These are phyloP conservation scores for Crambe crambe DNA, from an alignment of 37 sponge, comb jelly and placozoan genomes.

Conservation along the genomic window DNA sequence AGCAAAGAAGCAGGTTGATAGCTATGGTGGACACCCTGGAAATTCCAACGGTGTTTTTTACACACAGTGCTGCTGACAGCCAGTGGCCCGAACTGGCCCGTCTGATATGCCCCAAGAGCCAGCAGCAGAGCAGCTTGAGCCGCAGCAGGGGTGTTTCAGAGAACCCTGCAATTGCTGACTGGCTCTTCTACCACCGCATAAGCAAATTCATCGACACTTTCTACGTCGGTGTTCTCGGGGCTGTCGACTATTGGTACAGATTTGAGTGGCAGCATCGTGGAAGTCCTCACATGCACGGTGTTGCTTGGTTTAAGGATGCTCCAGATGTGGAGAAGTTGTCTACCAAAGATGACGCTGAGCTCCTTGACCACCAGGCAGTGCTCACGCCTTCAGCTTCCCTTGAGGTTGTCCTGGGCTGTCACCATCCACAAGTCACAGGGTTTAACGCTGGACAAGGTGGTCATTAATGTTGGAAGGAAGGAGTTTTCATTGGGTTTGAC, in stretches of 20 bases:
- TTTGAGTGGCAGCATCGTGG: neutral
- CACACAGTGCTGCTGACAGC: slow-evolving; percentile 59
- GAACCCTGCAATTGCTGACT: no score
- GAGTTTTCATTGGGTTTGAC: no score
- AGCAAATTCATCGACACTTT: no score
- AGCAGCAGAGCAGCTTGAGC: no score
- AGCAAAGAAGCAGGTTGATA: slow-evolving; percentile 46
- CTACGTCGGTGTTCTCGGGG: no score
- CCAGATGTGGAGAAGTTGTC: neutral
- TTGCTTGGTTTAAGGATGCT: neutral
- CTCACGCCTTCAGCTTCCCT: neutral
- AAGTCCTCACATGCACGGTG: neutral
- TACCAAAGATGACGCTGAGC: no score
- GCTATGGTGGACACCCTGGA: slow-evolving; percentile 60
- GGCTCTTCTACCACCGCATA: no score
- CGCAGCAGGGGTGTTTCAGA: no score
- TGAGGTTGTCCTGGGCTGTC: neutral
- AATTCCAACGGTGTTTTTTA: slow-evolving; percentile 34
- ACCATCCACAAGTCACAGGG: neutral
- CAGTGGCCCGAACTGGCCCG: no score
- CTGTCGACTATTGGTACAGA: slow-evolving; percentile 22
- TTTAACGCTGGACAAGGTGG: neutral
- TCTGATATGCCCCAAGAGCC: no score
- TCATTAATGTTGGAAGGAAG: neutral
- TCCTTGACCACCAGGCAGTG: no score